phyloP scores from a whole-genome alignment of 2,888 invertebrate species.

The Pollenia griseotomentosa region DNA sequence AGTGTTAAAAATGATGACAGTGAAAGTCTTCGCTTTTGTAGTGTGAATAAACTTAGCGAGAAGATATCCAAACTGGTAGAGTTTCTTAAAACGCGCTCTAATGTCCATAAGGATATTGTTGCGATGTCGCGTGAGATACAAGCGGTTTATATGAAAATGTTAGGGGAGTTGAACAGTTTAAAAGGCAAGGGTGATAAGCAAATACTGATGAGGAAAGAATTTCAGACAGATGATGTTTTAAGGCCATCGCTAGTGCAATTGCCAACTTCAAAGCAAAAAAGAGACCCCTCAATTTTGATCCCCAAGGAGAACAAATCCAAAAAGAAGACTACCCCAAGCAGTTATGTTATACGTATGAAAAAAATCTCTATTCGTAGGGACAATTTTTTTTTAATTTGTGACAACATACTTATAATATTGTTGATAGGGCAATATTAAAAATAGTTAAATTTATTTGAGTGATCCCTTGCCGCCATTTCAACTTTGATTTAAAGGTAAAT shows the following conservation, averaged over 20 bases:
- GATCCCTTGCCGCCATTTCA: too few species aligned
- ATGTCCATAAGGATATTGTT: constrained; percentile 1
- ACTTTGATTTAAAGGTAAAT: too few species aligned
- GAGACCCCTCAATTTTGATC: background rate
- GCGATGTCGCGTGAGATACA: background rate
- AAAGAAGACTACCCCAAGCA: background rate
- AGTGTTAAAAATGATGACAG: background rate
- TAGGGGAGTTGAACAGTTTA: background rate
- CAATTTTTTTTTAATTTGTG: background rate
- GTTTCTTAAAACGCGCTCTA: background rate
- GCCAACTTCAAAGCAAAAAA: background rate
- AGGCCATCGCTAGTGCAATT: background rate
- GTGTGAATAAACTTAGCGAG: background rate
- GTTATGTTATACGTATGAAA: background rate
- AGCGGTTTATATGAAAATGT: background rate
- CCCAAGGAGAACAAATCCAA: background rate
- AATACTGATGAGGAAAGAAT: background rate
- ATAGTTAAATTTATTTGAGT: too few species aligned
- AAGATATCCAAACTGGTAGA: background rate
- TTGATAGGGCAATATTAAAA: too few species aligned
- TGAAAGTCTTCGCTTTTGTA: background rate
- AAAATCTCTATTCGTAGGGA: background rate
- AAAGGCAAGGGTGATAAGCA: background rate
- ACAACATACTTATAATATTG: too few species aligned
- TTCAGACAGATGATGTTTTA: background rate